phyloP scores from a whole-genome alignment of 2,113 vertebrate genomes.

The Manacus vitellinus region DNA sequence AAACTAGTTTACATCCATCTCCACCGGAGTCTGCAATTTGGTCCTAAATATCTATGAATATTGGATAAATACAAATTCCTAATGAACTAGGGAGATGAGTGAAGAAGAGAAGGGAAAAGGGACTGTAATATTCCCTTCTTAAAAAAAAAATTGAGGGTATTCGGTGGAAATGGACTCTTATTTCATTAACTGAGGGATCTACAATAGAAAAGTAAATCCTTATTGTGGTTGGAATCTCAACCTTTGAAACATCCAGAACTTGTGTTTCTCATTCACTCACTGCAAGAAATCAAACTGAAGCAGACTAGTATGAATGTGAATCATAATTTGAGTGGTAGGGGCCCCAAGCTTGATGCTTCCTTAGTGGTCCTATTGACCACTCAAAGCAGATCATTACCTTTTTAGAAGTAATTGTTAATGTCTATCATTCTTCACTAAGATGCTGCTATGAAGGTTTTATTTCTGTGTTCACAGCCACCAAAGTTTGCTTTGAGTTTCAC shows the following conservation, averaged over 20 bases:
- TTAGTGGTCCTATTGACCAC: not conserved
- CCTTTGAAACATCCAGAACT: not conserved
- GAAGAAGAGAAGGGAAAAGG: not conserved
- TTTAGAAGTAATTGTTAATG: not conserved
- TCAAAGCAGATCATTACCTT: not conserved
- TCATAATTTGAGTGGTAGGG: not conserved
- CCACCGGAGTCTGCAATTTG: not conserved
- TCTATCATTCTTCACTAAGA: not conserved
- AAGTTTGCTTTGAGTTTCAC: not conserved
- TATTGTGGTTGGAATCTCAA: not conserved
- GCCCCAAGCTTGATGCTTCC: not conserved
- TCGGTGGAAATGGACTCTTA: not conserved
- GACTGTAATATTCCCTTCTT: not conserved
- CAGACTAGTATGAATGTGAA: not conserved
- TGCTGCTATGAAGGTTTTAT: not conserved
- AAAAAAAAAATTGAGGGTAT: not conserved
- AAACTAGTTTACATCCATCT: not conserved
- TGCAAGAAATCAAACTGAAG: not conserved
- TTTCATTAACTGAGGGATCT: not conserved
- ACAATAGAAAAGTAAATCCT: not conserved
- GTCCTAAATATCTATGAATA: not conserved
- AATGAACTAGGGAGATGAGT: not conserved
- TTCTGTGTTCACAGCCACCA: not conserved
- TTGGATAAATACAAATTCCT: not conserved
- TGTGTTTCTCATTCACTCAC: not conserved